Evolutionary conservation across 2,888 invertebrate genomes (phyloP).

Genomic region (Drosophila austrosaltans): DNA sequence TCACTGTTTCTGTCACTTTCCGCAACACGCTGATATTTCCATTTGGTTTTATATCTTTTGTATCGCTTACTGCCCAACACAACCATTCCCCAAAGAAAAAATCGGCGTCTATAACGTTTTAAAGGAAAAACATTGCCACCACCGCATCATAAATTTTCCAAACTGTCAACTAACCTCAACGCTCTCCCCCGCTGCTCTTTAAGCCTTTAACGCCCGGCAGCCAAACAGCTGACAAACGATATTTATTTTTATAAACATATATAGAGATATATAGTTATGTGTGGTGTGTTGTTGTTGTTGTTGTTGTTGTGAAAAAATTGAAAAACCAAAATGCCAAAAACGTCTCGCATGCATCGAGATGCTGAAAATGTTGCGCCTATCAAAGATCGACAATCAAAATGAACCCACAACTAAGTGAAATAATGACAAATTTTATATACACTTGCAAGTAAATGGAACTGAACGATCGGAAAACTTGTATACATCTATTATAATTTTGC

Average conservation of each 20-base stretch:
- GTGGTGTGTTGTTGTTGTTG: background rate
- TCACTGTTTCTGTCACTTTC: conserved; percentile 60
- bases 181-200: conserved; percentile 32
- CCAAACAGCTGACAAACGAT: conserved; percentile 63
- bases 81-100: background rate
- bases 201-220: conserved; percentile 62
- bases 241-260: conserved; percentile 53
- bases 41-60: conserved; percentile 59
- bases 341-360: conserved; percentile 59
- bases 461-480: background rate
- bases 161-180: conserved; percentile 67
- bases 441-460: background rate
- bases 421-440: conserved; percentile 31
- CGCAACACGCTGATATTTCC: conserved; percentile 62
- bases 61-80: conserved; percentile 29
- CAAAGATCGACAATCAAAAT: conserved; percentile 57
- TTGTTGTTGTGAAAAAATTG: conserved; percentile 42
- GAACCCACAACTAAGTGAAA: conserved; percentile 30
- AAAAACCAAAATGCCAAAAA: conserved; percentile 64
- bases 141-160: conserved; percentile 69
- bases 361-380: conserved; percentile 61
- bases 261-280: conserved; percentile 16
- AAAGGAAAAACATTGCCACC: conserved; percentile 50
- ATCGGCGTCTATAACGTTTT: conserved; percentile 29
- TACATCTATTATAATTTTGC: too few relatives aligned